Conservation (phyloP, 2,888 invertebrate genomes). For the Lasioglossum vierecki region DNA sequence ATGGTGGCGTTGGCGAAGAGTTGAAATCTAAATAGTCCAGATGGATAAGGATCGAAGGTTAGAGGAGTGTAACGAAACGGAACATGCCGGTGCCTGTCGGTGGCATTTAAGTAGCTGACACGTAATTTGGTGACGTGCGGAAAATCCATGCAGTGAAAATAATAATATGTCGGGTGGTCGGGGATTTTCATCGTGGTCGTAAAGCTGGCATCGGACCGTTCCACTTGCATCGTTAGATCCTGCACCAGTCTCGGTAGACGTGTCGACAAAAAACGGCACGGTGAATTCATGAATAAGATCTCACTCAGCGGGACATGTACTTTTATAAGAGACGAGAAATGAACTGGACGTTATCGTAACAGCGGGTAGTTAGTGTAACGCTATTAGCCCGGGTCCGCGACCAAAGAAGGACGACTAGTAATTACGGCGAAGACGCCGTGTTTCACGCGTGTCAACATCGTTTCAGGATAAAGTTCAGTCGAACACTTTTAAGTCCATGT, state of each 20-base stretch:
- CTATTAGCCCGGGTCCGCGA: constrained; percentile 22
- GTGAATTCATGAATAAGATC: neutral
- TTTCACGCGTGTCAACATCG: constrained; percentile 37
- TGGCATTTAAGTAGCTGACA: neutral
- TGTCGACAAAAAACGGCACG: neutral
- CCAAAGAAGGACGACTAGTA: neutral
- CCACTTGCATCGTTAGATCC: neutral
- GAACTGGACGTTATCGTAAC: neutral
- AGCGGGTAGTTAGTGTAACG: constrained; percentile 13
- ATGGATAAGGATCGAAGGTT: neutral
- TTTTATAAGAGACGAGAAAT: neutral
- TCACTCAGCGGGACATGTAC: neutral
- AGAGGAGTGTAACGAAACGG: neutral
- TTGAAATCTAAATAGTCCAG: neutral
- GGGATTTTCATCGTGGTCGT: neutral
- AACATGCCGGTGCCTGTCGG: neutral
- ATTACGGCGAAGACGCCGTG: constrained; percentile 30
- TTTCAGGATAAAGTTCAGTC: constrained; percentile 40
- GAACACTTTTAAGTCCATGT: constrained; percentile 36
- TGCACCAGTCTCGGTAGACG: neutral
- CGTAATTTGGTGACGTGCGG: neutral
- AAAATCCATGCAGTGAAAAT: neutral
- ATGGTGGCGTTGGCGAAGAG: neutral
- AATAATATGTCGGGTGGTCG: neutral
- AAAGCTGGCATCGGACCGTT: neutral